Percentiles rank a stretch among this genome's conserved stretches.
These are phyloP conservation scores for Drosophila atroscutellata DNA, from an alignment of 2,888 invertebrate genomes.

Conservation along the genomic window DNA sequence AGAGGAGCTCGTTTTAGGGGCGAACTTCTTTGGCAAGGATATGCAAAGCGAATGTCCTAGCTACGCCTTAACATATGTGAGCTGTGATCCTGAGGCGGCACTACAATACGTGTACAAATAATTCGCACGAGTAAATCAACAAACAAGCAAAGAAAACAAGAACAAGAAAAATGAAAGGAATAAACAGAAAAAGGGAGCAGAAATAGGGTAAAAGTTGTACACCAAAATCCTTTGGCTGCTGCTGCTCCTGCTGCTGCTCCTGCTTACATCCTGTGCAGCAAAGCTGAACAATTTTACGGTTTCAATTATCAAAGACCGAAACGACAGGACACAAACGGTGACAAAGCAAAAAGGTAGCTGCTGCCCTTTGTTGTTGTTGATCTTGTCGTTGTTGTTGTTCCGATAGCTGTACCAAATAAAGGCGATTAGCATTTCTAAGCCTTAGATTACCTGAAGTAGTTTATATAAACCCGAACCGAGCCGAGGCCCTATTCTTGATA, in stretches of 20 bases:
- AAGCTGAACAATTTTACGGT: conserved; percentile 78
- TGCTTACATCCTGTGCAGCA: conserved; percentile 67
- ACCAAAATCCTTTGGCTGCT: conserved; percentile 59
- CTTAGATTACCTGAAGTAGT: conserved; percentile 82
- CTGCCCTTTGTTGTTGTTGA: conserved; percentile 27
- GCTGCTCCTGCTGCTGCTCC: not conserved
- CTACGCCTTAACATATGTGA: conserved; percentile 46
- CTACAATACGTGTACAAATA: conserved; percentile 63
- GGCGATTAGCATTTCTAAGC: conserved; percentile 81
- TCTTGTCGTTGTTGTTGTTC: conserved; percentile 26
- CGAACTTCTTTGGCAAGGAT: conserved; percentile 52
- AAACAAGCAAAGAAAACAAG: conserved; percentile 29
- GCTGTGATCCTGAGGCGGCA: conserved; percentile 28
- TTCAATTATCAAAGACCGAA: conserved; percentile 75
- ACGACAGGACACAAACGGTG: conserved; percentile 54
- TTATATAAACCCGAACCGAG: conserved; percentile 62
- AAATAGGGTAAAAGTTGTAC: conserved; percentile 34
- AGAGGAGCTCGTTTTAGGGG: conserved; percentile 62
- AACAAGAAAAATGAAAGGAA: conserved; percentile 5
- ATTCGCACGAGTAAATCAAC: conserved; percentile 72
- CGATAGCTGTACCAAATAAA: conserved; percentile 61
- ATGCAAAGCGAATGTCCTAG: conserved; percentile 60
- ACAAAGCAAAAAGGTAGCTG: conserved; percentile 76
- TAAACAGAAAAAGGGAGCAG: conserved; percentile 10
- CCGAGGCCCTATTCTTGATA: conserved; percentile 51